These are phyloP conservation scores for Aspidiotus rigidus DNA, from an alignment of 2,888 invertebrate species.

Conservation along the genomic window DNA sequence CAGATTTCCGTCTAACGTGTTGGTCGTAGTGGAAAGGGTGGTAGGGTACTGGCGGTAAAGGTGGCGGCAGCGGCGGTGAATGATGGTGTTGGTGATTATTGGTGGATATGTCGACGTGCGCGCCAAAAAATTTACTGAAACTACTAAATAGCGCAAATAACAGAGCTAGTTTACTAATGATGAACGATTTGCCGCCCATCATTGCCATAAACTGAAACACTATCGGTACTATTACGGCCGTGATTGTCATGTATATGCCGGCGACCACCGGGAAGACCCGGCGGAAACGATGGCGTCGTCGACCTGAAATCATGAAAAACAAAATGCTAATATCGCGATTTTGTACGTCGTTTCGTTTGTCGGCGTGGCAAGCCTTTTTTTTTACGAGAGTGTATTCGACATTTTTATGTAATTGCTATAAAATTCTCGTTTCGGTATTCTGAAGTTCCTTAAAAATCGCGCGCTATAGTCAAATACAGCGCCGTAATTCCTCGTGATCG, in stretches of 20 bases:
- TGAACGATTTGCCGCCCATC: constrained; percentile 67
- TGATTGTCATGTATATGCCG: constrained; percentile 66
- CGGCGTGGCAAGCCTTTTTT: no score
- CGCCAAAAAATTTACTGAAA: constrained; percentile 21
- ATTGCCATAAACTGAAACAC: constrained; percentile 77
- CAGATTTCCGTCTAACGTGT: constrained; percentile 11
- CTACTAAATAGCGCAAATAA: constrained; percentile 43
- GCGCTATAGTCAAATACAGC: no score
- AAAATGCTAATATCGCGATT: constrained; percentile 6
- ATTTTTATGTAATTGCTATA: no score
- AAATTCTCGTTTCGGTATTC: no score
- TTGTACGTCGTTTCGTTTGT: not conserved
- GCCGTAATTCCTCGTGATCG: no score
- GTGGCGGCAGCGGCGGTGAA: constrained; percentile 8
- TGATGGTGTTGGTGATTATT: constrained; percentile 3
- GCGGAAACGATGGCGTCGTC: constrained; percentile 47
- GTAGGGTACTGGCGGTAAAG: constrained; percentile 11
- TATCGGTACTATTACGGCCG: constrained; percentile 67
- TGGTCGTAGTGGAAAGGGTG: constrained; percentile 5
- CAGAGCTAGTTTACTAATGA: constrained; percentile 71
- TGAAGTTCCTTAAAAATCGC: no score
- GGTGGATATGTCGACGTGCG: not conserved
- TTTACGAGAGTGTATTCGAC: no score
- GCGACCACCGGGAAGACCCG: constrained; percentile 65
- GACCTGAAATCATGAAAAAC: constrained; percentile 34